These are phyloP conservation scores for Bombus picipes DNA, from an alignment of 1,140 invertebrate species.

Conservation along the genomic window DNA sequence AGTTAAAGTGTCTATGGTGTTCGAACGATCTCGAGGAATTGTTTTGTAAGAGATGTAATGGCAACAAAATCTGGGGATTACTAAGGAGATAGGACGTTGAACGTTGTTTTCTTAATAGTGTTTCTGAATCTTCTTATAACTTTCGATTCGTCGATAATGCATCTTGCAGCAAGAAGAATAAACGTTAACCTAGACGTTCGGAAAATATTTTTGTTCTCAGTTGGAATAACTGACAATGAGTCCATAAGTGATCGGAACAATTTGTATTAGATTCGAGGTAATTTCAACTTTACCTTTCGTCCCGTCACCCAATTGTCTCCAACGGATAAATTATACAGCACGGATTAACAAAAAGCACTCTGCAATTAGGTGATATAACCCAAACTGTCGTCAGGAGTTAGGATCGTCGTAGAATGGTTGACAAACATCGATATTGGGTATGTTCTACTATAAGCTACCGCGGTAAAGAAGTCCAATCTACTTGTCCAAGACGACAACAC, in stretches of 20 bases:
- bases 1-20: constrained; percentile 3
- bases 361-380: neutral
- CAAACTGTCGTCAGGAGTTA: neutral
- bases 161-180: too few species aligned
- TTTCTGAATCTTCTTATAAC: too few species aligned
- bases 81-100: too few species aligned
- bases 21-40: constrained; percentile 13
- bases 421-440: neutral
- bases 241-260: neutral
- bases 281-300: neutral
- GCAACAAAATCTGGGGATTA: constrained; percentile 30
- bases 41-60: constrained; percentile 10
- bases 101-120: neutral
- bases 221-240: neutral
- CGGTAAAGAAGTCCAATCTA: neutral
- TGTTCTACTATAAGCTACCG: neutral
- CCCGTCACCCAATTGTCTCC: too few species aligned
- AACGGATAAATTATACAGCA: too few species aligned
- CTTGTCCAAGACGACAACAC: neutral
- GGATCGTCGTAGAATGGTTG: neutral
- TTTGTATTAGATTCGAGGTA: neutral
- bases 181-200: neutral
- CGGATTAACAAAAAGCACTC: neutral
- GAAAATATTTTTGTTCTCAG: neutral
- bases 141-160: too few species aligned